phyloP scores from a whole-genome alignment of 2,888 invertebrate species.

The Drosophila peninsularis region DNA sequence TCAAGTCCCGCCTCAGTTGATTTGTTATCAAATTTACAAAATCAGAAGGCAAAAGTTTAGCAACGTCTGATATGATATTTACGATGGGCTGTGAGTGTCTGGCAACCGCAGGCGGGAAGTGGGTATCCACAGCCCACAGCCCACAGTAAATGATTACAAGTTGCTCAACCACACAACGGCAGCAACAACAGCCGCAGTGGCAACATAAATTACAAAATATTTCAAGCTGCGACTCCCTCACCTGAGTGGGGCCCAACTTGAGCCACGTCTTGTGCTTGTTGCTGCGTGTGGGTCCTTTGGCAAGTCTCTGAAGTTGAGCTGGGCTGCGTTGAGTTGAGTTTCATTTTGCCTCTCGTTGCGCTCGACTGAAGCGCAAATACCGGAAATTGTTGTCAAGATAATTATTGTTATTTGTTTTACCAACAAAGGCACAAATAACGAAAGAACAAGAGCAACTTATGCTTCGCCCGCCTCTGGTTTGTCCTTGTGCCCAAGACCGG shows the following conservation, averaged over 20 bases:
- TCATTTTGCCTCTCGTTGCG: conserved; percentile 76
- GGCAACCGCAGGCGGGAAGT: conserved; percentile 19
- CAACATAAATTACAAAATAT: conserved; percentile 64
- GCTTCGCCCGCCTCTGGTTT: conserved; percentile 26
- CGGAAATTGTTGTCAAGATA: conserved; percentile 85
- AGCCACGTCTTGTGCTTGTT: conserved; percentile 34
- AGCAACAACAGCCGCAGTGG: conserved; percentile 29
- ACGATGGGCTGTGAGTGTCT: conserved; percentile 22
- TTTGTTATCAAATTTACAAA: conserved; percentile 73
- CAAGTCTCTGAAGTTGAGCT: conserved; percentile 64
- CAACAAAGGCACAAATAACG: conserved; percentile 53
- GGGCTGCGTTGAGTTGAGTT: conserved; percentile 64
- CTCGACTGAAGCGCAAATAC: conserved; percentile 83
- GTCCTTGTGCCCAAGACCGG: conserved; percentile 46
- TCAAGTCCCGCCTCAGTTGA: conserved; percentile 13
- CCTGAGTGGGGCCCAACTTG: conserved; percentile 40
- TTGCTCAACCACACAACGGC: conserved; percentile 38
- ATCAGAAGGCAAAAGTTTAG: conserved; percentile 75
- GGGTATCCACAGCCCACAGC: conserved; percentile 5
- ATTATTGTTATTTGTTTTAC: conserved; percentile 84
- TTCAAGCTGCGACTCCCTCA: conserved; percentile 54
- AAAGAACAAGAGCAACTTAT: conserved; percentile 19
- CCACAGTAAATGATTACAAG: conserved; percentile 49
- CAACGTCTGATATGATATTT: conserved; percentile 74
- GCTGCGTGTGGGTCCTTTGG: conserved; percentile 47